A percentile compares a stretch with the other conserved stretches of the same genome.
Evolutionary conservation across 2,888 invertebrate genomes (phyloP).

Genomic region (Gryllus longicercus): DNA sequence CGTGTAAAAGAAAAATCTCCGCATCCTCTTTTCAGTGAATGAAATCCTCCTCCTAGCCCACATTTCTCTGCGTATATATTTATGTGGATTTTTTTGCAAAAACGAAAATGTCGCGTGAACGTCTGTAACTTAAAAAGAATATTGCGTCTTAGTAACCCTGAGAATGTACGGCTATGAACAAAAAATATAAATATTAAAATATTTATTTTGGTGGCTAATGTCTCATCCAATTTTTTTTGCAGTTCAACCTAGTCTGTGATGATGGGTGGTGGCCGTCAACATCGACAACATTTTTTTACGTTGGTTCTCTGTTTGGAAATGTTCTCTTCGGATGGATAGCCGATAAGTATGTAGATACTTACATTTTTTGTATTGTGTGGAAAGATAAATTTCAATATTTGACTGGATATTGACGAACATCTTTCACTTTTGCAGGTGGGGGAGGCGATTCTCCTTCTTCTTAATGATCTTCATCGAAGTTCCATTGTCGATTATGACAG

Average conservation of each 20-base stretch:
- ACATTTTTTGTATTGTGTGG: background rate
- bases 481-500: conserved; percentile 58
- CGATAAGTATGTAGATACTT: conserved; percentile 52
- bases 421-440: conserved; percentile 51
- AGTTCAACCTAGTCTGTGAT: conserved; percentile 64
- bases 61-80: no score
- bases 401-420: background rate
- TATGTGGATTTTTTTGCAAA: no score
- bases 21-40: no score
- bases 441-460: conserved; percentile 60
- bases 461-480: conserved; percentile 61
- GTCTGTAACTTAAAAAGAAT: no score
- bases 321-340: conserved; percentile 65
- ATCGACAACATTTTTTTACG: conserved; percentile 64
- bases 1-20: no score
- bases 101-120: no score
- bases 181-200: no score
- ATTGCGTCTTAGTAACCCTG: no score
- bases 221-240: conserved; percentile 44
- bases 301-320: conserved; percentile 65
- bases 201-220: background rate
- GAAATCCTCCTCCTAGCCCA: no score
- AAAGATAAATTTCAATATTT: background rate
- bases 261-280: conserved; percentile 60
- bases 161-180: no score